Percentiles rank a stretch among this genome's conserved stretches.
Conservation (phyloP, 2,113 vertebrate species). For the Microcebus griseorufus region DNA sequence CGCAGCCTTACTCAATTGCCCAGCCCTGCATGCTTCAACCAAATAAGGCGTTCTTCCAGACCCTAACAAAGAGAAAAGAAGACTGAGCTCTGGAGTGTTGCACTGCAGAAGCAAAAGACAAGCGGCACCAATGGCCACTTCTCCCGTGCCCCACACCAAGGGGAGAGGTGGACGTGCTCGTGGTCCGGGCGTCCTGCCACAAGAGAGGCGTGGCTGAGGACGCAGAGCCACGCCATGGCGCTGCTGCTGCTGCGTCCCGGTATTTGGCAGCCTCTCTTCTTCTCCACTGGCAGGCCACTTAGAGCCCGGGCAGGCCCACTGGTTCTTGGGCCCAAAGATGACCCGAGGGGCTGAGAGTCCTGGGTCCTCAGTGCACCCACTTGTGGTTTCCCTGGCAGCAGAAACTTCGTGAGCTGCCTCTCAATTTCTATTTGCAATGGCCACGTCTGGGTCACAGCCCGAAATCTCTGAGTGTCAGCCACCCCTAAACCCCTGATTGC, state of each 20-base stretch:
- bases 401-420: neutral
- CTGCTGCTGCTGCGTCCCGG: accelerated
- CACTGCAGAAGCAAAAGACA: too few relatives aligned
- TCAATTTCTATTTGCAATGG: neutral
- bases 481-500: accelerated
- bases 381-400: neutral
- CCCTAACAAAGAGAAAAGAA: neutral
- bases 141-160: neutral
- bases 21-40: neutral
- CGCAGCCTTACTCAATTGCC: neutral
- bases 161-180: neutral
- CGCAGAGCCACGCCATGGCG: accelerated
- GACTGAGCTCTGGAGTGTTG: neutral
- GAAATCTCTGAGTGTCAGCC: neutral
- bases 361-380: neutral
- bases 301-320: accelerated
- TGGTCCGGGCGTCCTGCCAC: neutral
- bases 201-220: accelerated
- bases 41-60: neutral
- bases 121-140: neutral
- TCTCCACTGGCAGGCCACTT: neutral
- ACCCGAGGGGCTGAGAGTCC: neutral
- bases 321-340: neutral
- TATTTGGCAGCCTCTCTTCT: neutral
- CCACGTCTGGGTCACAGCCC: accelerated